Percentiles rank a stretch among this genome's conserved stretches.
Evolutionary conservation across 2,113 vertebrate species (phyloP).

Genomic region (Anarhynchus alexandrinus): DNA sequence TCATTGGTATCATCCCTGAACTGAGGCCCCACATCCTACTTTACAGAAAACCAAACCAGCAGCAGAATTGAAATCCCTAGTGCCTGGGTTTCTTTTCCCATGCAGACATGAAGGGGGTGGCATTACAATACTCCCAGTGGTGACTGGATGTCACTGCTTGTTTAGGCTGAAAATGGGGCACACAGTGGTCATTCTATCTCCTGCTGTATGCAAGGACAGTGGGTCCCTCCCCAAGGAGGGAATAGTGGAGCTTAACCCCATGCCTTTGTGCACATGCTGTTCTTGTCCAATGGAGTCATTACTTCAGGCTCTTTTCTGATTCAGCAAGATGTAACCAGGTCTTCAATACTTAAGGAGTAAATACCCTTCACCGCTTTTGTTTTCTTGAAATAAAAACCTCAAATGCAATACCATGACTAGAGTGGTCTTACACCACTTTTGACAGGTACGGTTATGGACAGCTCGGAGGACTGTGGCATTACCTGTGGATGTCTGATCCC

Average conservation of each 20-base stretch:
- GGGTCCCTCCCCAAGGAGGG: background rate
- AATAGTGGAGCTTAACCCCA: background rate
- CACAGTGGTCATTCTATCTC: background rate
- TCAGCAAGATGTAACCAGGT: background rate
- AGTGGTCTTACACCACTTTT: background rate
- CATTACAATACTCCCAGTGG: background rate
- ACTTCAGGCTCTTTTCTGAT: background rate
- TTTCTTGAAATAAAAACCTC: background rate
- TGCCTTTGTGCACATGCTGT: background rate
- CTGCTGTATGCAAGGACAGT: background rate
- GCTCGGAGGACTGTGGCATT: background rate
- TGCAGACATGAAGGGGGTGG: background rate
- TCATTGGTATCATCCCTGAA: background rate
- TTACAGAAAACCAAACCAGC: background rate
- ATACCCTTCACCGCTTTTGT: background rate
- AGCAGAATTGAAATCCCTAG: background rate
- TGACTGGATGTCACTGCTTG: background rate
- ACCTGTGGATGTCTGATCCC: background rate
- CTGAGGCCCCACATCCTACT: background rate
- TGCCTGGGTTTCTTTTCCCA: background rate
- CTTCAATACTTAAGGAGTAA: background rate
- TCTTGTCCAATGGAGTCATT: background rate
- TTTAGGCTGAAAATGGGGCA: background rate
- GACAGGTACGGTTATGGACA: background rate
- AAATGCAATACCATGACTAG: background rate